phyloP scores from a whole-genome alignment of 2,113 vertebrate species.

The Monopterus albus region DNA sequence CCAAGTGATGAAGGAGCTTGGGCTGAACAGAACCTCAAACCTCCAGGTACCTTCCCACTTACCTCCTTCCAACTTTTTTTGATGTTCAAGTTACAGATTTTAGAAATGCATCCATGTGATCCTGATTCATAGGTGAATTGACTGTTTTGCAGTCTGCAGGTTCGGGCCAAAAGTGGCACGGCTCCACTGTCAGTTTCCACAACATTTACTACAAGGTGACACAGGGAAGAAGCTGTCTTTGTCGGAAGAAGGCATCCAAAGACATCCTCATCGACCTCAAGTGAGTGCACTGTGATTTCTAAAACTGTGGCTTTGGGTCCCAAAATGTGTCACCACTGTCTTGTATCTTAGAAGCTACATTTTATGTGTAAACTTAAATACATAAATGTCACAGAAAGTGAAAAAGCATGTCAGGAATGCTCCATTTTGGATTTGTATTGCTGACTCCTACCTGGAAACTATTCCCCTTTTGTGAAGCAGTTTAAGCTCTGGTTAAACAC shows the following conservation, averaged over 20 bases:
- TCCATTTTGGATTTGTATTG: too few species aligned
- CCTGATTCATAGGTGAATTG: background rate
- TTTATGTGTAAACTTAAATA: too few species aligned
- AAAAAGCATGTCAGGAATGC: too few species aligned
- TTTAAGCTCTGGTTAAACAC: too few species aligned
- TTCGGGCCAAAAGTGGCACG: background rate
- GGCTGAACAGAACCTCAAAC: conserved; percentile 31
- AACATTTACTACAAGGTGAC: conserved; percentile 76
- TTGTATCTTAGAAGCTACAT: too few species aligned
- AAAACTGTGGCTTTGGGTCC: background rate
- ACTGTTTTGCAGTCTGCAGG: conserved; percentile 16
- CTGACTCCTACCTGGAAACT: too few species aligned
- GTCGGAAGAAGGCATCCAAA: conserved; percentile 66
- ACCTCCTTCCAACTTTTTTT: accelerated
- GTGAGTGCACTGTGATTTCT: conserved; percentile 58
- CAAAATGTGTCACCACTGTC: background rate
- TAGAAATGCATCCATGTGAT: background rate
- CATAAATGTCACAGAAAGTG: too few species aligned
- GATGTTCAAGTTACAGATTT: too few species aligned
- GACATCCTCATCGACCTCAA: conserved; percentile 81
- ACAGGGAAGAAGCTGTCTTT: conserved; percentile 43
- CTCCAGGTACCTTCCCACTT: conserved; percentile 41
- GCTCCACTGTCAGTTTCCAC: conserved; percentile 78
- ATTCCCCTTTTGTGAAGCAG: too few species aligned
- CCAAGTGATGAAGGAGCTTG: background rate